Conservation (phyloP, 2,113 vertebrate genomes). For the Pyxicephalus adspersus region DNA sequence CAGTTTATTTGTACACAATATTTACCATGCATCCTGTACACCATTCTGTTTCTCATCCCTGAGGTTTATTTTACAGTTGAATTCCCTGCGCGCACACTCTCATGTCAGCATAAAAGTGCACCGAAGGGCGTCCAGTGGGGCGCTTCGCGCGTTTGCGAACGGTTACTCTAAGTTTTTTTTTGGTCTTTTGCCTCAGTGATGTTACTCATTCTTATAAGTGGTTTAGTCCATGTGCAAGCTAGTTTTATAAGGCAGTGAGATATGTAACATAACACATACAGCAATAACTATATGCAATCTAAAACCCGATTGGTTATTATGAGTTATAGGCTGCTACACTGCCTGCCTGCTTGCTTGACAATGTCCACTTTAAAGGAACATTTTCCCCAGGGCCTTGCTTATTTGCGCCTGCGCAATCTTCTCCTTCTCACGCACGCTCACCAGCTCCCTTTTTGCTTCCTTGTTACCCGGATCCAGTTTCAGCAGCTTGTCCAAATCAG, state of each 20-base stretch:
- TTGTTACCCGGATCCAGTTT: constrained; percentile 78
- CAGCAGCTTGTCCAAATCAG: constrained; percentile 77
- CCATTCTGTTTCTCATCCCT: neutral
- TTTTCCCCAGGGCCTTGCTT: constrained; percentile 84
- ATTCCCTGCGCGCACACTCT: too few species aligned
- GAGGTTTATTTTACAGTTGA: neutral
- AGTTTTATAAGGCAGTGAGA: too few species aligned
- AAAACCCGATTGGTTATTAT: too few species aligned
- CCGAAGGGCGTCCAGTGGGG: too few species aligned
- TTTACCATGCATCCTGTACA: neutral
- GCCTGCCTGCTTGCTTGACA: too few species aligned
- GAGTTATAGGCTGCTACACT: too few species aligned
- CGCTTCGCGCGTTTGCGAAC: too few species aligned
- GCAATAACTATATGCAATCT: too few species aligned
- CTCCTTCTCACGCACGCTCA: constrained; percentile 71
- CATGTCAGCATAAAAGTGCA: too few species aligned
- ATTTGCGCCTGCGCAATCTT: constrained; percentile 75
- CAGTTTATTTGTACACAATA: constrained; percentile 18
- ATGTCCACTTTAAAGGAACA: constrained; percentile 66
- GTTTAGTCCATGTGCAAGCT: neutral
- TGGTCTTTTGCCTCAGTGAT: too few species aligned
- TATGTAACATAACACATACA: too few species aligned
- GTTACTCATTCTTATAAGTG: neutral
- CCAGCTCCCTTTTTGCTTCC: constrained; percentile 78
- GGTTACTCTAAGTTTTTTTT: neutral